Evolutionary conservation across 2,113 vertebrate genomes (phyloP).

Genomic region (Clarias macrocephalus): DNA sequence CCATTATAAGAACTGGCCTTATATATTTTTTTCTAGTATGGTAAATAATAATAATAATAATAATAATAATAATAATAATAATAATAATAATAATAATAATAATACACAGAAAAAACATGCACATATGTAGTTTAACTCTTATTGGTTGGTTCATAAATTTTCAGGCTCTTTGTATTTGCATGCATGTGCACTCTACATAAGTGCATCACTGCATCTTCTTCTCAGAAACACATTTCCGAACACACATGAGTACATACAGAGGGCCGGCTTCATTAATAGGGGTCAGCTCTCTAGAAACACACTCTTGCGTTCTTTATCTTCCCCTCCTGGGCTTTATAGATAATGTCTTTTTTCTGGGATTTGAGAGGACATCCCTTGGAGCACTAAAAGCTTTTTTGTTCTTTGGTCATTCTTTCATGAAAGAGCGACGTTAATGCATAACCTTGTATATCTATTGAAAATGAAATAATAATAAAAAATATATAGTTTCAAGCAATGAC

Average conservation of each 20-base stretch:
- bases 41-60: too few species aligned
- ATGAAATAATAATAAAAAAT: background rate
- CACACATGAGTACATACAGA: background rate
- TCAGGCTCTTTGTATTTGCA: background rate
- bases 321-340: background rate
- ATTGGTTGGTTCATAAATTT: background rate
- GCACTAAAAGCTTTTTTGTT: slow-evolving; percentile 33
- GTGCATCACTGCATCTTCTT: background rate
- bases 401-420: background rate
- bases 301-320: slow-evolving; percentile 8
- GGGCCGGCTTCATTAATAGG: slow-evolving; percentile 68
- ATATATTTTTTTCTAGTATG: too few species aligned
- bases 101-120: background rate
- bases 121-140: background rate
- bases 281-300: slow-evolving; percentile 58
- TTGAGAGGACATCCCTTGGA: background rate
- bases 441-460: too few species aligned
- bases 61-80: too few species aligned
- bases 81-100: background rate
- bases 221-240: background rate
- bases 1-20: too few species aligned
- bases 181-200: background rate
- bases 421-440: background rate
- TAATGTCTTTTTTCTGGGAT: slow-evolving; percentile 20
- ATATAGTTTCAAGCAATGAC: too few species aligned